Evolutionary conservation across 1,140 invertebrate genomes (phyloP).

Genomic region (Cotesia glomerata): DNA sequence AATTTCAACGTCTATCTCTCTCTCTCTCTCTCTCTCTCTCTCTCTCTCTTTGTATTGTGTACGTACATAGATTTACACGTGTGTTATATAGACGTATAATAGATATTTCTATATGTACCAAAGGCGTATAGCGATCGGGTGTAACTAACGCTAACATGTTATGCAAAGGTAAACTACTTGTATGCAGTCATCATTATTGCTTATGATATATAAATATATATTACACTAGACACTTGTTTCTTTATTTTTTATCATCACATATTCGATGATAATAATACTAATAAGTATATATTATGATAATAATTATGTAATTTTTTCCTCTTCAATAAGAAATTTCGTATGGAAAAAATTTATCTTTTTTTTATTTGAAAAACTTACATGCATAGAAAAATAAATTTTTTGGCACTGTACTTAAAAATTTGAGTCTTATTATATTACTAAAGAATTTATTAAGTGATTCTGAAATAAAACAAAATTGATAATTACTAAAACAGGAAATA

Average conservation of each 20-base stretch:
- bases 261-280: background rate
- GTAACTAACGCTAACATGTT: background rate
- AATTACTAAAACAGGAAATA: no score
- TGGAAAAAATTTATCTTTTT: no score
- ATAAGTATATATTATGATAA: background rate
- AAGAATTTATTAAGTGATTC: no score
- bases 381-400: no score
- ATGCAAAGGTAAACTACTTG: conserved; percentile 25
- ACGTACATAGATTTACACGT: background rate
- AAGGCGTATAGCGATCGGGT: background rate
- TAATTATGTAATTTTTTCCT: background rate
- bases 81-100: background rate
- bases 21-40: no score
- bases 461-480: no score
- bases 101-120: background rate
- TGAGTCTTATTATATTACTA: no score
- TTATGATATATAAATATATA: background rate
- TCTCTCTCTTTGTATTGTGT: no score
- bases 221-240: background rate
- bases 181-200: conserved; percentile 20
- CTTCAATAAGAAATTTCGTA: no score
- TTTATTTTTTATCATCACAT: background rate
- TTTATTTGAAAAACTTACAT: no score
- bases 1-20: no score
- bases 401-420: no score